Conservation (phyloP, 2,113 vertebrate genomes). For the Osmerus eperlanus region DNA sequence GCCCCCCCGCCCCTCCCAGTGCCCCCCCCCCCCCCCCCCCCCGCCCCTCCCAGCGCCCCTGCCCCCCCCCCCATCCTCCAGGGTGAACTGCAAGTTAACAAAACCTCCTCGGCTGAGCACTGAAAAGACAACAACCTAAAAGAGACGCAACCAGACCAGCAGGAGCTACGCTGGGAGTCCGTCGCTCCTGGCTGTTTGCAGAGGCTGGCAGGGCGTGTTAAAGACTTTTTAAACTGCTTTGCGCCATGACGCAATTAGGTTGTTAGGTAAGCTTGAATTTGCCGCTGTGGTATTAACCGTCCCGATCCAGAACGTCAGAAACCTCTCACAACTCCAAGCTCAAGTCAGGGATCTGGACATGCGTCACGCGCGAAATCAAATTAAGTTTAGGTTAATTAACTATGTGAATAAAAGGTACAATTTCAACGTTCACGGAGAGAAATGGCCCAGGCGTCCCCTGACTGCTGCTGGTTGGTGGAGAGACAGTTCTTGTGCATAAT, state of each 20-base stretch:
- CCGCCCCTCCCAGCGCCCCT: not conserved
- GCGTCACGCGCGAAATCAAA: constrained; percentile 33
- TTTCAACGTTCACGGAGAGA: not conserved
- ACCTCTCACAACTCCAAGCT: constrained; percentile 36
- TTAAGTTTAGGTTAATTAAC: not conserved
- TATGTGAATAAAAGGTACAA: constrained; percentile 1
- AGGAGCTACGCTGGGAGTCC: not conserved
- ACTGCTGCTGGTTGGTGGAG: not conserved
- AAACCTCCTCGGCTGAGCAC: no score
- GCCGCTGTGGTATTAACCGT: constrained; percentile 32
- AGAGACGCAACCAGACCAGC: no score
- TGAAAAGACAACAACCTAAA: no score
- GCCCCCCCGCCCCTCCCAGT: not conserved
- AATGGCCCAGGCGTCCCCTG: not conserved
- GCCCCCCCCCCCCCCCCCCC: constrained; percentile 1
- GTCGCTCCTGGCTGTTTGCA: not conserved
- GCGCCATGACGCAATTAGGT: constrained; percentile 43
- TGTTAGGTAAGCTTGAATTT: constrained; percentile 62
- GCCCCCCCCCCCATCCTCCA: not conserved
- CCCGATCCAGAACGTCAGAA: constrained; percentile 39
- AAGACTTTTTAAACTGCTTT: constrained; percentile 42
- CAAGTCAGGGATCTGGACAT: constrained; percentile 30
- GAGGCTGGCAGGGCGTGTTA: constrained; percentile 11
- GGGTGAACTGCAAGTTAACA: not conserved
- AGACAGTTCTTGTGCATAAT: constrained; percentile 4